These are phyloP conservation scores for Leptopilina myrica DNA, from an alignment of 2,888 invertebrate genomes.

Conservation along the genomic window DNA sequence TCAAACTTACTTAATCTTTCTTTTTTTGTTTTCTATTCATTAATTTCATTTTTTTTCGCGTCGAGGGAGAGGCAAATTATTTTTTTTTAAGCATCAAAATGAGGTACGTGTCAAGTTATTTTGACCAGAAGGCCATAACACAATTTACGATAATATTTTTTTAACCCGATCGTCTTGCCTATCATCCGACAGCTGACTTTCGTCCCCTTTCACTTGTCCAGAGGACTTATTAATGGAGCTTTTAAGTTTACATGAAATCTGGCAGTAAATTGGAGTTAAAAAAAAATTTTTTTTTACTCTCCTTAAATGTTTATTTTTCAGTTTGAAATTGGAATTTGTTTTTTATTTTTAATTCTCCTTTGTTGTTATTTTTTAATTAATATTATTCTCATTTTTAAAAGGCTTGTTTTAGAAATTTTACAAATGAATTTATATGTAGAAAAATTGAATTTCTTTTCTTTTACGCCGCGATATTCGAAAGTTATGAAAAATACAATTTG, in stretches of 20 bases:
- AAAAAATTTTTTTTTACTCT: background rate
- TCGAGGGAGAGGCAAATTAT: background rate
- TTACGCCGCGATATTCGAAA: background rate
- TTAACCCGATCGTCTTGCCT: slow-evolving; percentile 28
- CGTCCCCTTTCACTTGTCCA: slow-evolving; percentile 16
- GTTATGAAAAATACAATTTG: background rate
- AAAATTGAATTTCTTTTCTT: too few species aligned
- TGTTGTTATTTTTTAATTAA: too few species aligned
- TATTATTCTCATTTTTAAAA: too few species aligned
- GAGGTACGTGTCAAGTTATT: slow-evolving; percentile 46
- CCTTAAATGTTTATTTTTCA: too few species aligned
- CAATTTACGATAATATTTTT: slow-evolving; percentile 49
- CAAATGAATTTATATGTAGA: too few species aligned
- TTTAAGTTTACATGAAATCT: background rate
- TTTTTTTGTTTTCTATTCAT: background rate
- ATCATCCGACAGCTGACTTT: slow-evolving; percentile 24
- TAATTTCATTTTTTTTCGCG: background rate
- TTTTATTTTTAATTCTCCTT: too few species aligned
- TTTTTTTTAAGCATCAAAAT: background rate
- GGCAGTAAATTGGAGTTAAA: background rate
- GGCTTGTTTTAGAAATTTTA: too few species aligned
- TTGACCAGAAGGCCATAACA: slow-evolving; percentile 49
- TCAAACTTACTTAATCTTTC: background rate
- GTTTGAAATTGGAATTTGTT: too few species aligned
- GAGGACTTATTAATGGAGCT: slow-evolving; percentile 11